Percentiles rank a stretch among this genome's conserved stretches.
Conservation (phyloP, 2,113 vertebrate species). For the Cyanoramphus novaezelandiae region DNA sequence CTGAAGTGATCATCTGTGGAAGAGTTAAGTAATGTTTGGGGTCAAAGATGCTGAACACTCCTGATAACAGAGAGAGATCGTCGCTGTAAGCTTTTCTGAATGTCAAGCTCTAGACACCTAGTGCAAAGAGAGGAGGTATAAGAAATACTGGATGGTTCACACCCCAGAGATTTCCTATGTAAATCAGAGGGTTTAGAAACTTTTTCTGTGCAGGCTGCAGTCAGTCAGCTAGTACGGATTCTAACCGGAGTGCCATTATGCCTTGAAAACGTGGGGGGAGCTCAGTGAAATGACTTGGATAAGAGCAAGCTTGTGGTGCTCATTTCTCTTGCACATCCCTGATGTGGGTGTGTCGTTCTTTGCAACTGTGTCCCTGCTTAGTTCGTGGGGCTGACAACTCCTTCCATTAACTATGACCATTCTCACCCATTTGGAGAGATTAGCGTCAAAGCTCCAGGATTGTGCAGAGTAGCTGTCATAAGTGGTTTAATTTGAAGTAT, state of each 20-base stretch:
- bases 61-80: background rate
- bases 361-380: background rate
- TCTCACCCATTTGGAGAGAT: background rate
- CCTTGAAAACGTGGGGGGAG: background rate
- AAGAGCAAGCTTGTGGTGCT: background rate
- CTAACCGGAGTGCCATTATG: background rate
- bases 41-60: background rate
- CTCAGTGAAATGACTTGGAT: background rate
- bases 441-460: background rate
- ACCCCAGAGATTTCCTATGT: background rate
- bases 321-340: background rate
- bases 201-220: background rate
- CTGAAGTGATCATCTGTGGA: background rate
- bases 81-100: background rate
- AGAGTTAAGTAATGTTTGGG: background rate
- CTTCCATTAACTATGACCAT: background rate
- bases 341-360: background rate
- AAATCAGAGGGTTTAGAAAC: background rate
- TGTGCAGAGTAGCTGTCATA: background rate
- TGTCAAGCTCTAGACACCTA: background rate
- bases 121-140: background rate
- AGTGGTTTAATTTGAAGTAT: background rate
- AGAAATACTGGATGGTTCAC: background rate
- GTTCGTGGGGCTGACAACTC: background rate
- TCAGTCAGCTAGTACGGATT: background rate